These are phyloP conservation scores for Phoenoteleia sp. DNA, from an alignment of 2,888 invertebrate species.

Conservation along the genomic window DNA sequence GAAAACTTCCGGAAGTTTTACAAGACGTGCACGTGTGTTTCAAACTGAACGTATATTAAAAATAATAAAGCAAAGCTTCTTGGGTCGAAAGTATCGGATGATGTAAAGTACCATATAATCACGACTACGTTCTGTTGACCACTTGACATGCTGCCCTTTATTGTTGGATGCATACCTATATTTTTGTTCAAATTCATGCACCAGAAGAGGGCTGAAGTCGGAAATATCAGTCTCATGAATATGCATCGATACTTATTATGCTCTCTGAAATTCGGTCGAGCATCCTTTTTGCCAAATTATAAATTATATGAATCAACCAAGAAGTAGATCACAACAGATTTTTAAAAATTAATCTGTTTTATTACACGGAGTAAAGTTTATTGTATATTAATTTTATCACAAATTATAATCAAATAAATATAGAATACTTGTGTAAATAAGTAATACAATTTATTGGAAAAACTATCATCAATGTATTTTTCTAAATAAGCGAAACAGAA, in stretches of 20 bases:
- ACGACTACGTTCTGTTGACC: slow-evolving; percentile 56
- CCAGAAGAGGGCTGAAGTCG: slow-evolving; percentile 16
- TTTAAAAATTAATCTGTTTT: no score
- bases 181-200: slow-evolving; percentile 33
- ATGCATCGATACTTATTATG: slow-evolving; percentile 33
- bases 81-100: slow-evolving; percentile 55
- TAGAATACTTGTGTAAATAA: no score
- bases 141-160: slow-evolving; percentile 62
- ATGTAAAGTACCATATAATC: slow-evolving; percentile 70
- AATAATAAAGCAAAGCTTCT: slow-evolving; percentile 51
- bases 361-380: no score
- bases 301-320: no score
- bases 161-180: slow-evolving; percentile 41
- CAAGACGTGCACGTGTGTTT: slow-evolving; percentile 57
- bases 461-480: no score
- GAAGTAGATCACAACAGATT: no score
- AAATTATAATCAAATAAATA: no score
- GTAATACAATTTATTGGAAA: no score
- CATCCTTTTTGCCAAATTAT: no score
- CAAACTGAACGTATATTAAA: slow-evolving; percentile 12
- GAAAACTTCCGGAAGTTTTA: slow-evolving; percentile 44
- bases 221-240: slow-evolving; percentile 46
- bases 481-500: no score
- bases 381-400: no score
- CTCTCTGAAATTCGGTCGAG: slow-evolving; percentile 25